These are phyloP conservation scores for Geococcyx californianus DNA, from an alignment of 2,113 vertebrate genomes.

Conservation along the genomic window DNA sequence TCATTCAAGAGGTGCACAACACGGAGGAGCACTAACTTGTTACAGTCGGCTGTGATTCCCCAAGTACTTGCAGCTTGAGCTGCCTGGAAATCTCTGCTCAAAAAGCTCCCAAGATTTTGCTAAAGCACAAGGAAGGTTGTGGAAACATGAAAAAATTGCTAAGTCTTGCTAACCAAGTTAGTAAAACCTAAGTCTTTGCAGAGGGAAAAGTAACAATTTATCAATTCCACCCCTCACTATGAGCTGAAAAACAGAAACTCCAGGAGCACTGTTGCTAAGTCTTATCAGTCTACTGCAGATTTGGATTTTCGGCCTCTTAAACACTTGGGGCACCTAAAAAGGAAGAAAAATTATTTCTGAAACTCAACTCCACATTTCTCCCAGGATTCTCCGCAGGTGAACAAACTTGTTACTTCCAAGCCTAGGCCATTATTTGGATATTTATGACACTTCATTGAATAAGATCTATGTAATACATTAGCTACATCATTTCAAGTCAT, in stretches of 20 bases:
- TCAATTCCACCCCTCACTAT: not conserved
- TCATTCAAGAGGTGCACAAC: not conserved
- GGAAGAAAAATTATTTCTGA: not conserved
- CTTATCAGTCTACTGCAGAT: not conserved
- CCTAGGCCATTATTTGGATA: not conserved
- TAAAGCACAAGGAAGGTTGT: not conserved
- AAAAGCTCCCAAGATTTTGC: not conserved
- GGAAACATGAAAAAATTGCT: not conserved
- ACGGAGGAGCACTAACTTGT: not conserved
- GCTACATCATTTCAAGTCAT: not conserved
- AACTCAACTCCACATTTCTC: not conserved
- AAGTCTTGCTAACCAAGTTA: not conserved
- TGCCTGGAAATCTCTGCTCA: not conserved
- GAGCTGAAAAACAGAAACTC: not conserved
- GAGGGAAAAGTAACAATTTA: not conserved
- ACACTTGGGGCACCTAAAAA: not conserved
- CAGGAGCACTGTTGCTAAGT: accelerated
- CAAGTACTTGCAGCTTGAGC: not conserved
- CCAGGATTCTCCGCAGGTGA: not conserved
- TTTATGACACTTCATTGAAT: not conserved
- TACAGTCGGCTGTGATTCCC: not conserved
- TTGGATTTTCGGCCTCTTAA: not conserved
- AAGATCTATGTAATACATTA: not conserved
- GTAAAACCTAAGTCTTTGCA: not conserved
- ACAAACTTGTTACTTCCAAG: not conserved